phyloP scores from a whole-genome alignment of 2,113 vertebrate species.

The Sminthopsis crassicaudata region DNA sequence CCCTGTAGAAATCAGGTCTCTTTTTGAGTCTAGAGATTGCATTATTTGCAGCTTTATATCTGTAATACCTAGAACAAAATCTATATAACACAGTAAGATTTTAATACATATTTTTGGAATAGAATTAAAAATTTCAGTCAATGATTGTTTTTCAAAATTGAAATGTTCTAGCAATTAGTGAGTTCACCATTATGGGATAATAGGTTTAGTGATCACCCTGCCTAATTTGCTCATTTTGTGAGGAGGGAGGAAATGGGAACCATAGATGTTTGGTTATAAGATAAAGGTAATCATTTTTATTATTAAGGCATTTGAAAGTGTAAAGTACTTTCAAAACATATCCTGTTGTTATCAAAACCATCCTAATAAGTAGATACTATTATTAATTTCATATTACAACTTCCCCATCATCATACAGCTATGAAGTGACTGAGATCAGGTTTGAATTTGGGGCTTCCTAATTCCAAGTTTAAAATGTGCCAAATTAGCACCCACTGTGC shows the following conservation, averaged over 20 bases:
- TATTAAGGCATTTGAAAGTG: not conserved
- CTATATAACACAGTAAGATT: not conserved
- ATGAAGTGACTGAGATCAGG: not conserved
- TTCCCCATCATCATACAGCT: not conserved
- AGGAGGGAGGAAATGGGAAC: not conserved
- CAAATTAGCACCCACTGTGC: not conserved
- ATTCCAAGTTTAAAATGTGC: not conserved
- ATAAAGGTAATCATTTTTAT: not conserved
- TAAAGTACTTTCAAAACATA: not conserved
- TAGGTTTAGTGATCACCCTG: not conserved
- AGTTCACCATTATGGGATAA: not conserved
- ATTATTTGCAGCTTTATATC: not conserved
- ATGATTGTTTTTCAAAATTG: not conserved
- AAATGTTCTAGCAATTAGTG: not conserved
- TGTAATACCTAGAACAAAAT: not conserved
- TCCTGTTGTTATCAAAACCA: not conserved
- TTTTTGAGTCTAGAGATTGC: not conserved
- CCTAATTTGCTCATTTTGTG: not conserved
- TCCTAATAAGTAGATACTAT: not conserved
- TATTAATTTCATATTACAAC: not conserved
- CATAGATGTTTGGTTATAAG: not conserved
- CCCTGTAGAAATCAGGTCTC: not conserved
- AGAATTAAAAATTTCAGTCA: not conserved
- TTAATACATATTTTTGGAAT: not conserved
- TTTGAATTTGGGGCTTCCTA: not conserved